phyloP scores from a whole-genome alignment of 2,797 vertebrate genomes.

The Gallinago stenura region DNA sequence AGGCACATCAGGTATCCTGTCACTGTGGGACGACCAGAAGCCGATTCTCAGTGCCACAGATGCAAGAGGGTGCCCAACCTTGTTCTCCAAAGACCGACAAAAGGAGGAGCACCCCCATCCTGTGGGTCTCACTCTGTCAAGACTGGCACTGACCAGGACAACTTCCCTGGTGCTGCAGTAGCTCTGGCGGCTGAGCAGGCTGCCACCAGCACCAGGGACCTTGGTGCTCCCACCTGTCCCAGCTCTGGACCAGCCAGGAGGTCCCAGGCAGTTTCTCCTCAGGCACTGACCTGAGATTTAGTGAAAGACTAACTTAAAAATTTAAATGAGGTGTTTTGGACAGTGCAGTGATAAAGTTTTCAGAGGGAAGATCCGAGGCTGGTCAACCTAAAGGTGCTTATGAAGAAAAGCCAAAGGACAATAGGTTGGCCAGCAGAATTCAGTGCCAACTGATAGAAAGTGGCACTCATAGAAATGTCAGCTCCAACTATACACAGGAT shows the following conservation, averaged over 20 bases:
- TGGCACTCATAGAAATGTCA: background rate
- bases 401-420: background rate
- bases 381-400: background rate
- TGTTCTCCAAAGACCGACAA: background rate
- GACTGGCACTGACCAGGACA: background rate
- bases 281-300: background rate
- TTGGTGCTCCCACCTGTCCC: background rate
- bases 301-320: background rate
- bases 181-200: background rate
- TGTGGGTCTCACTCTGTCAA: background rate
- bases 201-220: background rate
- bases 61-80: background rate
- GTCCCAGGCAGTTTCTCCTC: background rate
- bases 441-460: background rate
- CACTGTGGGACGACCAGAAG: background rate
- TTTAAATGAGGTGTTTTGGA: background rate
- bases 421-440: background rate
- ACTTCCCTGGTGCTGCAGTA: background rate
- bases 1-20: fast-evolving
- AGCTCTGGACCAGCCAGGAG: background rate
- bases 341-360: background rate
- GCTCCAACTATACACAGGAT: background rate
- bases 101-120: background rate
- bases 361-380: background rate
- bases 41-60: background rate